These are phyloP conservation scores for Menura novaehollandiae DNA, from an alignment of 2,113 vertebrate genomes.

Conservation along the genomic window DNA sequence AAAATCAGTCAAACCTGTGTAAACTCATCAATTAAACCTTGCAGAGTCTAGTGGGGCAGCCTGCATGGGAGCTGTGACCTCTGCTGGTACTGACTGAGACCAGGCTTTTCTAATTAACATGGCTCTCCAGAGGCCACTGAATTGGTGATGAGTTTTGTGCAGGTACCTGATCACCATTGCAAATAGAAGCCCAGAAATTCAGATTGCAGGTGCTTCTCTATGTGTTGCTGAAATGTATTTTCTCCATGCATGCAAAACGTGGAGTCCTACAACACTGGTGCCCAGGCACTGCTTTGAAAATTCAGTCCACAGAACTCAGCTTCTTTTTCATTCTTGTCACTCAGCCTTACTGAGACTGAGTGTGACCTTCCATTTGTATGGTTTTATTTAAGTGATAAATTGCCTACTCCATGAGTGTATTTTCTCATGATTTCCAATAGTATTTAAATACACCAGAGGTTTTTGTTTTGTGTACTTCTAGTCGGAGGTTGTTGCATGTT, in stretches of 20 bases:
- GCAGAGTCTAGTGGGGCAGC: neutral
- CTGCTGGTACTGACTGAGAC: neutral
- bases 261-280: neutral
- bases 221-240: neutral
- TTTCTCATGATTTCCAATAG: neutral
- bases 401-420: neutral
- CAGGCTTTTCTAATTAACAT: neutral
- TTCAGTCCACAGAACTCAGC: neutral
- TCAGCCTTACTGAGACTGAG: neutral
- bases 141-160: neutral
- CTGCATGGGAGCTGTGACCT: neutral
- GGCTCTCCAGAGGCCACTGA: neutral
- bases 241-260: neutral
- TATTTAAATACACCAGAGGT: neutral
- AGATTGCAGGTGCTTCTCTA: neutral
- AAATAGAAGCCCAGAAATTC: neutral
- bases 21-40: conserved; percentile 14
- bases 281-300: neutral
- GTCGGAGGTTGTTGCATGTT: neutral
- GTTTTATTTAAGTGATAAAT: neutral
- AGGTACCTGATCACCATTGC: neutral
- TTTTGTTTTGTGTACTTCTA: neutral
- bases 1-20: neutral
- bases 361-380: neutral
- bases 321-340: neutral